phyloP scores from a whole-genome alignment of 2,888 invertebrate genomes.

The Terebella lapidaria region DNA sequence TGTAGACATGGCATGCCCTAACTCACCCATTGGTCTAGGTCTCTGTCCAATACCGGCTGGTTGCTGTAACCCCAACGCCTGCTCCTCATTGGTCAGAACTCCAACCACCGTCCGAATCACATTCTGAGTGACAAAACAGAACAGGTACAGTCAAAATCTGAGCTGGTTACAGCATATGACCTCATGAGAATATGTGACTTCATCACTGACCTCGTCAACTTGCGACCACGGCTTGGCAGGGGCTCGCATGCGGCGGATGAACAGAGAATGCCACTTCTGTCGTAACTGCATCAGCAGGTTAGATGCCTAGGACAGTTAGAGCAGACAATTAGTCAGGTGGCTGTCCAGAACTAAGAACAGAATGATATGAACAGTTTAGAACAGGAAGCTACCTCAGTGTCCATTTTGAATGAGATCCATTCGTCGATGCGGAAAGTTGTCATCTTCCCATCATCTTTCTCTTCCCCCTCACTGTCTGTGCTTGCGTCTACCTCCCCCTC shows the following conservation, averaged over 20 bases:
- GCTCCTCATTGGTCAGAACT: slow-evolving; percentile 69
- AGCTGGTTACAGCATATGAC: slow-evolving; percentile 54
- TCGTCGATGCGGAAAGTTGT: slow-evolving; percentile 66
- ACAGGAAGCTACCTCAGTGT: slow-evolving; percentile 65
- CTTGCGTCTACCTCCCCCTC: slow-evolving; percentile 25
- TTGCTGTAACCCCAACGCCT: slow-evolving; percentile 65
- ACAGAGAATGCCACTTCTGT: slow-evolving; percentile 69
- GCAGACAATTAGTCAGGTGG: too few relatives aligned
- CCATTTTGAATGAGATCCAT: slow-evolving; percentile 69
- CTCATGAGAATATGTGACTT: slow-evolving; percentile 42
- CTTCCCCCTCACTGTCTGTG: slow-evolving; percentile 57
- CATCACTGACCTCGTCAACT: slow-evolving; percentile 60
- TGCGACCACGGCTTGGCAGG: slow-evolving; percentile 56
- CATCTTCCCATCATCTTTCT: slow-evolving; percentile 54
- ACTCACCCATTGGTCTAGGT: slow-evolving; percentile 62
- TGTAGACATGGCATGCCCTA: too few relatives aligned
- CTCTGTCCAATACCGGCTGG: slow-evolving; percentile 72
- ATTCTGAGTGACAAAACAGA: slow-evolving; percentile 35
- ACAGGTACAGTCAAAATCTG: slow-evolving; percentile 61
- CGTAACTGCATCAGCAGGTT: slow-evolving; percentile 62
- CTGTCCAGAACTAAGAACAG: too few relatives aligned
- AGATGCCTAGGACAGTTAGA: too few relatives aligned
- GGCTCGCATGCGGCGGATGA: slow-evolving; percentile 58
- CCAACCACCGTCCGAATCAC: slow-evolving; percentile 65
- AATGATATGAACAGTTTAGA: too few relatives aligned